Evolutionary conservation across 1,140 invertebrate genomes (phyloP).

Genomic region (Zaprionus taronus): DNA sequence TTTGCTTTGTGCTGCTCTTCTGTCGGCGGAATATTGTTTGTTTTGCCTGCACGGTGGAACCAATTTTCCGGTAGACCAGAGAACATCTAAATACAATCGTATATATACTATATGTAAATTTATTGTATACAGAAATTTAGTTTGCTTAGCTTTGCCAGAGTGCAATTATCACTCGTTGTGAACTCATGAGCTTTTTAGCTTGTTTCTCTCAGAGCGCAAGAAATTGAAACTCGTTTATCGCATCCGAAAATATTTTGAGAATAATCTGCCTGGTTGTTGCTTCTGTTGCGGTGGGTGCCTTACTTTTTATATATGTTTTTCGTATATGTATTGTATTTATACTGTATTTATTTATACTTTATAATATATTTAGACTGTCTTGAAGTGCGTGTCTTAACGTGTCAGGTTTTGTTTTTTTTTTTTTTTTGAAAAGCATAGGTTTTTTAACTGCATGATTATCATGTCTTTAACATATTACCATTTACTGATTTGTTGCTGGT

Average conservation of each 20-base stretch:
- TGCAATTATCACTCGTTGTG: background rate
- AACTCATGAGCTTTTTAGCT: background rate
- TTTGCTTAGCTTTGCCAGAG: background rate
- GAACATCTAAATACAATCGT: background rate
- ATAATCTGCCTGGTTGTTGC: background rate
- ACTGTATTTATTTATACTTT: too few relatives aligned
- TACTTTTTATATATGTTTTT: background rate
- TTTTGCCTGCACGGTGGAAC: background rate
- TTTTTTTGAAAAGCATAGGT: background rate
- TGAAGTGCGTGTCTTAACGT: too few relatives aligned
- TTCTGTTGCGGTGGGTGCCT: background rate
- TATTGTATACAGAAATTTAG: background rate
- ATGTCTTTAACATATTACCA: constrained; percentile 39
- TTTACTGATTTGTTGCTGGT: constrained; percentile 59
- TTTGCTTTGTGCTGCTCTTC: background rate
- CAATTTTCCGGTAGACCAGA: background rate
- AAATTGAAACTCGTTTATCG: constrained; percentile 2
- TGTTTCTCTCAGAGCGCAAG: background rate
- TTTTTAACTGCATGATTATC: background rate
- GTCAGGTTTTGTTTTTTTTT: too few relatives aligned
- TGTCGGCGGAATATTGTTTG: background rate
- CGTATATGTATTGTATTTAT: background rate
- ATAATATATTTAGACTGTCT: too few relatives aligned
- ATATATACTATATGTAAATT: background rate
- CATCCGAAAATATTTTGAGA: background rate